Evolutionary conservation across 2,888 invertebrate genomes (phyloP), one percentile per base, ranked within the genome.

Genomic region (Dendrolimus pini): DNA sequence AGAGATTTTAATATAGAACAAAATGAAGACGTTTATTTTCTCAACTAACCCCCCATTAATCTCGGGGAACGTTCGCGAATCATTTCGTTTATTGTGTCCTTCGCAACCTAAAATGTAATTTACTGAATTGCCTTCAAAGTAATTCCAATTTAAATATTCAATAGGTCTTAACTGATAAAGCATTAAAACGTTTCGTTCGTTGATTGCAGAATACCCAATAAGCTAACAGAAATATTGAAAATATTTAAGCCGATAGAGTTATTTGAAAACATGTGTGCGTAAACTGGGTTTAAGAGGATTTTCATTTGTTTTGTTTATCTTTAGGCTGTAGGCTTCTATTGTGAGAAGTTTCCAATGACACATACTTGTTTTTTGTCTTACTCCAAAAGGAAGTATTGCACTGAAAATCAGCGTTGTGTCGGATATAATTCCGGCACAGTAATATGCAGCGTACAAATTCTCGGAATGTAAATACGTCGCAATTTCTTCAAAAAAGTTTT

Each of bases 71-170:
- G 47, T 47, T 47, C 47, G 8, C 47, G 47, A 47, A 47, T 47
- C 47, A 47, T 47, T 47, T 47, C 47, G 47, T 47, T 47, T 47
- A 47, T 47, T 47, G 47, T 47, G 47, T 47, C 47, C 47, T 47
- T 47, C 47, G 9, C 47, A 47, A 47, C 47, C 47, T 62, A 62
- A 60, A 62, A 60, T 59, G 58, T n/a, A 52, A 63, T 64, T 63
- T 62, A 65, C 60, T 61, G 63, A 66, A 66, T 62, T 69, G 65
- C 65, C 66, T 68, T 67, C 67, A 65, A 66, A 62, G 65, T 69
- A 77, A 80, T 78, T 73, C 78, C 75, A 77, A 78, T 81, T 83
- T 83, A 82, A 85, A 86, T 84, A 87, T 86, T 85, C 82, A 86
- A 74, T 72, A 78, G 81, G 78, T 71, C 66, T 78, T 77, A 80